phyloP scores from a whole-genome alignment of 2,113 vertebrate genomes.

The Oplegnathus fasciatus region DNA sequence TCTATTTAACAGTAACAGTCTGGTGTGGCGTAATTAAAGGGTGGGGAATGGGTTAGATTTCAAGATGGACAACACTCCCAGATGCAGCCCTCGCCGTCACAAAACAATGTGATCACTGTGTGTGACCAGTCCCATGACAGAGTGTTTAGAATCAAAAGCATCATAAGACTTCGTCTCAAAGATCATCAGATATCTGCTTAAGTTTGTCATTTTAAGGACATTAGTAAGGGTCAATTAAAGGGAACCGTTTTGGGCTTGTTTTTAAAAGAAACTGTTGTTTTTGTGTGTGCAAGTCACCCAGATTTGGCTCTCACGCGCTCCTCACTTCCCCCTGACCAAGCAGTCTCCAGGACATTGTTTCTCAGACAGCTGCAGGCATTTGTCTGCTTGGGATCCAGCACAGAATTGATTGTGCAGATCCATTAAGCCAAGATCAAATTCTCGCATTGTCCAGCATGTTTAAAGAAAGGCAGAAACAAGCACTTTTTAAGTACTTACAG shows the following conservation, averaged over 20 bases:
- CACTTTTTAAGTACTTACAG: slow-evolving; percentile 39
- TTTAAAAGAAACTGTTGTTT: slow-evolving; percentile 2
- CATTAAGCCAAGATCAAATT: slow-evolving; percentile 58
- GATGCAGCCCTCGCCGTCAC: not conserved
- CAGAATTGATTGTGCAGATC: slow-evolving; percentile 58
- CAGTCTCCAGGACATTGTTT: slow-evolving; percentile 31
- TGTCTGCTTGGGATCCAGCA: slow-evolving; percentile 28
- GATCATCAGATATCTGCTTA: slow-evolving; percentile 4
- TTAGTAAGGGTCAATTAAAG: not conserved
- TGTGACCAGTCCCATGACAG: slow-evolving; percentile 47
- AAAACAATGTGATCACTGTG: slow-evolving; percentile 44
- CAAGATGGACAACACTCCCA: not conserved
- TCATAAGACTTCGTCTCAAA: slow-evolving; percentile 32
- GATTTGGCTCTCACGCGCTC: not conserved
- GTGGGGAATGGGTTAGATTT: not conserved
- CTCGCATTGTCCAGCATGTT: slow-evolving; percentile 37
- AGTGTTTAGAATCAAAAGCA: slow-evolving; percentile 26
- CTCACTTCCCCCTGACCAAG: slow-evolving; percentile 11
- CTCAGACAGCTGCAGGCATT: slow-evolving; percentile 50
- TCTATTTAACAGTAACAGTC: not conserved
- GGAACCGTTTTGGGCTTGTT: not conserved
- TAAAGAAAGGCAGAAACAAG: slow-evolving; percentile 30
- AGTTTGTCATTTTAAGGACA: not conserved
- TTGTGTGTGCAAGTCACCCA: not conserved
- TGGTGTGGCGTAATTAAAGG: not conserved